Evolutionary conservation across 2,888 invertebrate species (phyloP).

Genomic region (Lepetodrilus schrolli): DNA sequence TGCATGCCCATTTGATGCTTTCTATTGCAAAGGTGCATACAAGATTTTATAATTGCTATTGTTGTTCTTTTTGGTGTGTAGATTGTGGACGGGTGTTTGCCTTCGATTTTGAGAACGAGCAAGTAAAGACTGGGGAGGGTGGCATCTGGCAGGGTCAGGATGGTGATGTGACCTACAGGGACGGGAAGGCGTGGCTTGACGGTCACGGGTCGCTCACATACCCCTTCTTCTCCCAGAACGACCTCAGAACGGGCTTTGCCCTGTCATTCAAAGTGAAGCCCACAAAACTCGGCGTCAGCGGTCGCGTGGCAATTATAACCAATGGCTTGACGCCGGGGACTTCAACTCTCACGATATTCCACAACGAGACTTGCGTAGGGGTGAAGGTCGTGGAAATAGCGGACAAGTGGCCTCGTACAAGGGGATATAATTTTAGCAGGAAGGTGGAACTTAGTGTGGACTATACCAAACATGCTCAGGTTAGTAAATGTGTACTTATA

Average conservation of each 20-base stretch:
- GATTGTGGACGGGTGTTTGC: conserved; percentile 3
- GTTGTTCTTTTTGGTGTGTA: not conserved
- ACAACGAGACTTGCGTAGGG: conserved; percentile 4
- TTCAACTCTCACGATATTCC: conserved; percentile 11
- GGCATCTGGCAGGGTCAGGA: conserved; percentile 29
- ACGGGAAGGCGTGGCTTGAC: conserved; percentile 10
- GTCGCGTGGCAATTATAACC: not conserved
- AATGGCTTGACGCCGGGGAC: not conserved
- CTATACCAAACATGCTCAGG: not conserved
- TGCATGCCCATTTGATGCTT: too few species aligned
- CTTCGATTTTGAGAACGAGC: conserved; percentile 5
- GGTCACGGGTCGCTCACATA: conserved; percentile 17
- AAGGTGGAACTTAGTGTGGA: not conserved
- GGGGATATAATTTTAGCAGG: not conserved
- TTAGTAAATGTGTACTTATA: too few species aligned
- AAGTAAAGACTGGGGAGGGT: not conserved
- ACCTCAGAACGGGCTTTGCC: conserved; percentile 4
- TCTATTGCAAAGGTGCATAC: too few species aligned
- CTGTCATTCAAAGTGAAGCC: conserved; percentile 17
- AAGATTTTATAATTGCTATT: not conserved
- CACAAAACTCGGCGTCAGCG: not conserved
- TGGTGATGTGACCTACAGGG: not conserved
- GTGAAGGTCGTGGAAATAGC: not conserved
- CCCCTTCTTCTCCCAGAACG: conserved; percentile 25
- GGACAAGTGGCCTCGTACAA: not conserved